Evolutionary conservation across 2,797 vertebrate species (phyloP).

Genomic region (Lindbergichthys nudifrons): DNA sequence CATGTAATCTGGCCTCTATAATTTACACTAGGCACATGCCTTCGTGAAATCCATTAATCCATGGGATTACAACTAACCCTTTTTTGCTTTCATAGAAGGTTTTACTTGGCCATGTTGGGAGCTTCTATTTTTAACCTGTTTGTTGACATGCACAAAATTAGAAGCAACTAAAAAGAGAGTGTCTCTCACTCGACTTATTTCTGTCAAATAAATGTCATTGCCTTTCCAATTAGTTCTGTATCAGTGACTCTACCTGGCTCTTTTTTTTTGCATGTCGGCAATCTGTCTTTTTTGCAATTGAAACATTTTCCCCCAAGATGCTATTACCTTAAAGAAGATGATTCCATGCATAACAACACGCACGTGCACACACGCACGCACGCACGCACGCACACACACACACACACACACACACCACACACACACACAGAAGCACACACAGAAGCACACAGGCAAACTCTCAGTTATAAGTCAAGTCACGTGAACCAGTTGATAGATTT

Average conservation of each 20-base stretch:
- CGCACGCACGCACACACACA: no score
- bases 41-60: constrained; percentile 82
- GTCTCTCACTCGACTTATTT: constrained; percentile 20
- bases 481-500: constrained; percentile 16
- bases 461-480: constrained; percentile 20
- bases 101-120: constrained; percentile 61
- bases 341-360: constrained; percentile 16
- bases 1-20: constrained; percentile 81
- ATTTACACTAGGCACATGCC: constrained; percentile 77
- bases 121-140: constrained; percentile 71
- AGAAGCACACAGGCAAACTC: neutral
- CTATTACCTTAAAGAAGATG: constrained; percentile 11
- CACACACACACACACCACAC: neutral
- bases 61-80: constrained; percentile 78
- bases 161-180: constrained; percentile 36
- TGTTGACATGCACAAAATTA: constrained; percentile 67
- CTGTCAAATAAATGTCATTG: constrained; percentile 21
- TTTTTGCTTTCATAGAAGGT: constrained; percentile 80
- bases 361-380: neutral
- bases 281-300: neutral
- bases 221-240: constrained; percentile 18
- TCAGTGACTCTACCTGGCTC: constrained; percentile 7
- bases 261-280: constrained; percentile 7
- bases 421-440: neutral
- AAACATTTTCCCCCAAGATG: constrained; percentile 10